Conservation (phyloP, 2,797 vertebrate genomes). For the Dicrostonyx torquatus region DNA sequence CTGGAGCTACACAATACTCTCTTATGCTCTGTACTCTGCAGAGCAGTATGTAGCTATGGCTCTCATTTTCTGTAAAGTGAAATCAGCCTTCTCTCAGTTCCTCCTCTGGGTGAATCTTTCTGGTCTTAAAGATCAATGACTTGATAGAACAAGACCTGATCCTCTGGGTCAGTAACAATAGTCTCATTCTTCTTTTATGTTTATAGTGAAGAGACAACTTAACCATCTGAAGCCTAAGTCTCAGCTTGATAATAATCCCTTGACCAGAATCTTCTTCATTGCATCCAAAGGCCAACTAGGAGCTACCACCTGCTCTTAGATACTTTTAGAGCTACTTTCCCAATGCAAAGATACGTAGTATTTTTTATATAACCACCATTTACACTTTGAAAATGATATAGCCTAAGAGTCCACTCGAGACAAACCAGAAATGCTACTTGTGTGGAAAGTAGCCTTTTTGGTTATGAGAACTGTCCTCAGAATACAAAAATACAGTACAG, state of each 20-base stretch:
- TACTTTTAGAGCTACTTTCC: not conserved
- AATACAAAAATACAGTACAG: constrained; percentile 26
- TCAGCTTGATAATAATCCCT: not conserved
- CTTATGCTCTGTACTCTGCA: not conserved
- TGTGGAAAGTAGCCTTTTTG: not conserved
- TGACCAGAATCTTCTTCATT: not conserved
- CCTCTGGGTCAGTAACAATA: not conserved
- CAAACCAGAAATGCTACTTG: constrained; percentile 44
- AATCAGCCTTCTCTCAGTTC: not conserved
- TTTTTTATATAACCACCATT: not conserved
- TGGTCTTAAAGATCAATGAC: constrained; percentile 19
- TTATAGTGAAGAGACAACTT: not conserved
- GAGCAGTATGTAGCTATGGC: not conserved
- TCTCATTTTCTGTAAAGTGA: not conserved
- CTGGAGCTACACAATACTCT: not conserved
- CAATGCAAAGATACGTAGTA: not conserved
- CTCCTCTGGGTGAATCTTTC: not conserved
- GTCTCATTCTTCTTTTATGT: not conserved
- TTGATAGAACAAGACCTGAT: not conserved
- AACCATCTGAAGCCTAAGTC: not conserved
- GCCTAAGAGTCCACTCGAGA: constrained; percentile 1
- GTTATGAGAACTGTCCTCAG: constrained; percentile 12
- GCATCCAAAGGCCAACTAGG: not conserved
- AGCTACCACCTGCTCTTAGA: not conserved
- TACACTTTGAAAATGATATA: not conserved